These are phyloP conservation scores for Drosophila affinis DNA, from an alignment of 2,888 invertebrate genomes.

Conservation along the genomic window DNA sequence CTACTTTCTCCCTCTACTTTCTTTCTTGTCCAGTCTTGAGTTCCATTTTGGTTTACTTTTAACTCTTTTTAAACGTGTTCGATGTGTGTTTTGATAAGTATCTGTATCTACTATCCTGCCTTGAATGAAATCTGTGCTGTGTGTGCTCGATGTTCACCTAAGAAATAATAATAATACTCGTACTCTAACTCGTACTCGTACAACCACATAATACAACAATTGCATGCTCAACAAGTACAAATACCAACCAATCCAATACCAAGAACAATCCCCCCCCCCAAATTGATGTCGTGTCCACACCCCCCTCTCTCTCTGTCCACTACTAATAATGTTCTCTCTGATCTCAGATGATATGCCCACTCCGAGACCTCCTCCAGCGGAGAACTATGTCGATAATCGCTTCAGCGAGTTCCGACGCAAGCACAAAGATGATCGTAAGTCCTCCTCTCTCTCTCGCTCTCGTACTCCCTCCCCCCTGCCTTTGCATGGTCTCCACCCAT, in stretches of 20 bases:
- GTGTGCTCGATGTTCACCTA: slow-evolving; percentile 64
- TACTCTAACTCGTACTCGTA: slow-evolving; percentile 29
- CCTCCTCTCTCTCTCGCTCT: slow-evolving; percentile 20
- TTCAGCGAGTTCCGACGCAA: slow-evolving; percentile 86
- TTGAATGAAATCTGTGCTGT: slow-evolving; percentile 70
- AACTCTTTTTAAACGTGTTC: slow-evolving; percentile 48
- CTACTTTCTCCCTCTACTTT: slow-evolving; percentile 5
- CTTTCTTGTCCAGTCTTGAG: slow-evolving; percentile 24
- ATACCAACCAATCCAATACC: slow-evolving; percentile 45
- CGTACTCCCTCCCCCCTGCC: slow-evolving; percentile 10
- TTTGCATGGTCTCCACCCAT: slow-evolving; percentile 39
- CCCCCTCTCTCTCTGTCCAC: slow-evolving; percentile 10
- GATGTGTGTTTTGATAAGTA: slow-evolving; percentile 83
- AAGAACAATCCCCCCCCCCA: background rate
- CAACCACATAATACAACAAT: slow-evolving; percentile 71
- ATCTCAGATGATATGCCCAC: slow-evolving; percentile 82
- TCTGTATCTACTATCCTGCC: slow-evolving; percentile 73
- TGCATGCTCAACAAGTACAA: slow-evolving; percentile 75
- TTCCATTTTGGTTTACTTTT: slow-evolving; percentile 16
- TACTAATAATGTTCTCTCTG: slow-evolving; percentile 8
- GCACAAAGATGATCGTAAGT: slow-evolving; percentile 88
- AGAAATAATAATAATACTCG: slow-evolving; percentile 49
- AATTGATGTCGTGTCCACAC: background rate
- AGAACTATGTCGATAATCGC: slow-evolving; percentile 82
- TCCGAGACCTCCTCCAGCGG: slow-evolving; percentile 81